phyloP scores from a whole-genome alignment of 1,140 invertebrate genomes.

The Himalopsyche phryganea region DNA sequence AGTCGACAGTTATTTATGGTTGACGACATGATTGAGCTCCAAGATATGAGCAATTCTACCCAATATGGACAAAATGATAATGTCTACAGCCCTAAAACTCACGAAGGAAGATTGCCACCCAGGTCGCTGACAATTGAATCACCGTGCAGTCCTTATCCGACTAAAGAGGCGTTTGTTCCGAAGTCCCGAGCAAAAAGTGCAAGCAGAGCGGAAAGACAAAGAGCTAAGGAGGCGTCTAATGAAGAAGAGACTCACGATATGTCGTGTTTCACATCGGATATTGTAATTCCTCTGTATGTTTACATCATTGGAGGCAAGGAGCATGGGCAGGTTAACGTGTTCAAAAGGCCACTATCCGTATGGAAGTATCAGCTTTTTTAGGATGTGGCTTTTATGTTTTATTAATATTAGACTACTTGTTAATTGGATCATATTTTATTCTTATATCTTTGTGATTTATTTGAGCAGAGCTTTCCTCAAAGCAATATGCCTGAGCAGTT shows the following conservation, averaged over 20 bases:
- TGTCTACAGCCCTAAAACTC: conserved; percentile 36
- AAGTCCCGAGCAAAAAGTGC: conserved; percentile 42
- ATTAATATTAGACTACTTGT: too few relatives aligned
- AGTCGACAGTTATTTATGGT: conserved; percentile 31
- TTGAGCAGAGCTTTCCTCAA: too few relatives aligned
- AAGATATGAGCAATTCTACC: conserved; percentile 36
- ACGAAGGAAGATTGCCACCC: conserved; percentile 39
- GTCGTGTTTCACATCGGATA: conserved; percentile 35
- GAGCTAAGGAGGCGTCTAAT: conserved; percentile 29
- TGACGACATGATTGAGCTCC: conserved; percentile 35
- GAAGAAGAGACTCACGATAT: conserved; percentile 30
- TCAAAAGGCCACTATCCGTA: conserved; percentile 62
- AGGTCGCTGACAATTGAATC: conserved; percentile 42
- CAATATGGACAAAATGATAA: conserved; percentile 36
- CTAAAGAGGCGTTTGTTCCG: conserved; percentile 19
- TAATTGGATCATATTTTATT: too few relatives aligned
- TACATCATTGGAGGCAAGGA: conserved; percentile 65
- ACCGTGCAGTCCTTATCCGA: conserved; percentile 30
- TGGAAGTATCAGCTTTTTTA: conserved; percentile 62
- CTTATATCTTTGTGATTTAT: too few relatives aligned
- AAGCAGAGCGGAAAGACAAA: conserved; percentile 38
- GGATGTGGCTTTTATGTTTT: too few relatives aligned
- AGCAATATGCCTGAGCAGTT: too few relatives aligned
- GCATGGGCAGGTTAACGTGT: conserved; percentile 64
- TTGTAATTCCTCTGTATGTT: conserved; percentile 57